These are phyloP conservation scores for Phalacrocorax carbo DNA, from an alignment of 2,113 vertebrate species.

Conservation along the genomic window DNA sequence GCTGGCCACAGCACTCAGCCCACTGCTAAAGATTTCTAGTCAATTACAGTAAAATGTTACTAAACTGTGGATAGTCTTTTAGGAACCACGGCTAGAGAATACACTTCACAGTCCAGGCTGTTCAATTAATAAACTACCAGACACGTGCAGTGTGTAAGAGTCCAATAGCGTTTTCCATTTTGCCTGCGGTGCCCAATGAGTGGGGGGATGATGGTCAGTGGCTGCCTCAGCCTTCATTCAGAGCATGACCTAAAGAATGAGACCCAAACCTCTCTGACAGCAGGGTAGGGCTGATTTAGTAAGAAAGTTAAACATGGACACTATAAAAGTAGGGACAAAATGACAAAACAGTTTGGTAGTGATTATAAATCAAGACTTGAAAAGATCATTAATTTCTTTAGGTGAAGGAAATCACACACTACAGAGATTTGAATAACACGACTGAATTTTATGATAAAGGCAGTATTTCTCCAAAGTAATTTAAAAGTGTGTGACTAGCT, in stretches of 20 bases:
- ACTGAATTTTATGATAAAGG: background rate
- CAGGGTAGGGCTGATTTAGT: background rate
- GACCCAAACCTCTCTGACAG: background rate
- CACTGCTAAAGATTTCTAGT: background rate
- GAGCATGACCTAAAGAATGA: background rate
- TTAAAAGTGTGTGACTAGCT: background rate
- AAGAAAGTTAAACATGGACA: background rate
- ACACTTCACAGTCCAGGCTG: background rate
- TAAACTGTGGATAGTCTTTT: background rate
- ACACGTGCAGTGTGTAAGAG: accelerated
- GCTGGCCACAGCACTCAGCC: background rate
- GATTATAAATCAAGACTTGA: background rate
- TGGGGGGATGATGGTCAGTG: background rate
- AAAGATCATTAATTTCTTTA: background rate
- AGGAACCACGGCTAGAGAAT: background rate
- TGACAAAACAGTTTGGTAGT: background rate
- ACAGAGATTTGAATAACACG: background rate
- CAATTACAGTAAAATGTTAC: background rate
- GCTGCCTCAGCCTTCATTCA: background rate
- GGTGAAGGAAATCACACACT: background rate
- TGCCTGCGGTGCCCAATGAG: background rate
- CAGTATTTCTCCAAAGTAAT: background rate
- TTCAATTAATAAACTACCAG: background rate
- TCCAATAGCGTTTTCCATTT: background rate
- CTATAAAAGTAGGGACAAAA: background rate